Evolutionary conservation across 2,888 invertebrate genomes (phyloP).

Genomic region (Oligia latruncula): DNA sequence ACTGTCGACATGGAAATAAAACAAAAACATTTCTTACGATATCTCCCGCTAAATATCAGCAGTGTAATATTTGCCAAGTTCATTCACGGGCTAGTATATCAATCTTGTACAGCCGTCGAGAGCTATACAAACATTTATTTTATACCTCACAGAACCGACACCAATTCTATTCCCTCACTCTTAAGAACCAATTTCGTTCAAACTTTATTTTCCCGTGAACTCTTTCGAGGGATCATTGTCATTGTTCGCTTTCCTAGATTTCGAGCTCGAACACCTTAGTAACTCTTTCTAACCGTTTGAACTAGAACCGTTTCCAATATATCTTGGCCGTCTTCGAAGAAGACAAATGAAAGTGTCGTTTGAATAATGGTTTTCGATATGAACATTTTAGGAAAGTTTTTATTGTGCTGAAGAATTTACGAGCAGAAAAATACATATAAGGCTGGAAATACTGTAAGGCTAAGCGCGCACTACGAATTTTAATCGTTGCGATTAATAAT

Average conservation of each 20-base stretch:
- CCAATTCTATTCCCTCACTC: constrained; percentile 36
- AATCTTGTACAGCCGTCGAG: constrained; percentile 74
- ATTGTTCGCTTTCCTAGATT: constrained; percentile 64
- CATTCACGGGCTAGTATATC: constrained; percentile 76
- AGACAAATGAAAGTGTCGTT: constrained; percentile 61
- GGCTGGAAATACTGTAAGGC: too few relatives aligned
- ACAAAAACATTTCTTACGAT: constrained; percentile 46
- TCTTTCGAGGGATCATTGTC: constrained; percentile 59
- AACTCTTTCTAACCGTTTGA: constrained; percentile 63
- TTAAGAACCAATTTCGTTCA: constrained; percentile 60
- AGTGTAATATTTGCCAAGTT: constrained; percentile 75
- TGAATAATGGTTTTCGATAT: constrained; percentile 62
- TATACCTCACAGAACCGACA: constrained; percentile 35
- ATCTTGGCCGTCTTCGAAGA: constrained; percentile 55
- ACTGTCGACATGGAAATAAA: constrained; percentile 18
- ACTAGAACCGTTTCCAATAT: constrained; percentile 65
- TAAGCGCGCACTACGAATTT: too few relatives aligned
- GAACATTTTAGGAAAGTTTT: constrained; percentile 34
- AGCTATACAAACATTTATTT: constrained; percentile 70
- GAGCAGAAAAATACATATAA: constrained; percentile 7
- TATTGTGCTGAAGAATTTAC: constrained; percentile 28
- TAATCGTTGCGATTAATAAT: too few relatives aligned
- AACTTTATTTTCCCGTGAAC: constrained; percentile 23
- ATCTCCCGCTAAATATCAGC: constrained; percentile 57
- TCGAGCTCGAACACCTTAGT: constrained; percentile 64